phyloP scores from a whole-genome alignment of 2,113 vertebrate genomes.

The Desmodus rotundus region DNA sequence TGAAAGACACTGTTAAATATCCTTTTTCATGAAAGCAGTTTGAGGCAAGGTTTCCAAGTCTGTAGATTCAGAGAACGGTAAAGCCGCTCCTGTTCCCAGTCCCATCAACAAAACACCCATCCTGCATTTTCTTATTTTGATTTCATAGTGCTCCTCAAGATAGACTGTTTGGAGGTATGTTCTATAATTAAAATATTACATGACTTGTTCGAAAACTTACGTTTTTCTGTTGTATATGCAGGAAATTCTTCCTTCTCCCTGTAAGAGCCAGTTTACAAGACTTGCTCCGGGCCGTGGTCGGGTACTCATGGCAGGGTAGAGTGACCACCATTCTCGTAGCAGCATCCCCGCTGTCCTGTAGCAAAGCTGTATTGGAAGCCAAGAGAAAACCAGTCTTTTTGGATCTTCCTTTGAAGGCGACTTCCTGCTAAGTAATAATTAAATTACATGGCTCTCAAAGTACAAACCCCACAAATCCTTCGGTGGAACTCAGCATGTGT shows the following conservation, averaged over 20 bases:
- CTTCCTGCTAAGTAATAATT: neutral
- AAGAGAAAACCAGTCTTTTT: neutral
- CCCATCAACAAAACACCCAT: neutral
- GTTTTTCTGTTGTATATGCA: neutral
- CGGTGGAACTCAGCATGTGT: neutral
- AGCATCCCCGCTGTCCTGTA: neutral
- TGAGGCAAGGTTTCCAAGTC: neutral
- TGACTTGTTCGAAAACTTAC: neutral
- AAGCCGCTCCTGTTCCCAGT: neutral
- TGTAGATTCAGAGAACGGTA: neutral
- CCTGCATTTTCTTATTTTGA: neutral
- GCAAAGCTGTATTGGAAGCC: neutral
- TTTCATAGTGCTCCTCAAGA: neutral
- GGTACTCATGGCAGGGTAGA: neutral
- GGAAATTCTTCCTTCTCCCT: neutral
- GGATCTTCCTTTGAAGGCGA: neutral
- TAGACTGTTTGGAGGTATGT: neutral
- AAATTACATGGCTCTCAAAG: neutral
- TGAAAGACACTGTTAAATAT: neutral
- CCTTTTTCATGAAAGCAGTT: slow-evolving; percentile 4
- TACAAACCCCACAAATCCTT: neutral
- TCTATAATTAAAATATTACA: neutral
- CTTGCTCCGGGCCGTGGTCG: neutral
- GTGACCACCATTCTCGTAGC: neutral
- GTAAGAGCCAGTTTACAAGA: neutral